Conservation (phyloP, 2,797 vertebrate genomes). For the Chromobotia macracanthus region DNA sequence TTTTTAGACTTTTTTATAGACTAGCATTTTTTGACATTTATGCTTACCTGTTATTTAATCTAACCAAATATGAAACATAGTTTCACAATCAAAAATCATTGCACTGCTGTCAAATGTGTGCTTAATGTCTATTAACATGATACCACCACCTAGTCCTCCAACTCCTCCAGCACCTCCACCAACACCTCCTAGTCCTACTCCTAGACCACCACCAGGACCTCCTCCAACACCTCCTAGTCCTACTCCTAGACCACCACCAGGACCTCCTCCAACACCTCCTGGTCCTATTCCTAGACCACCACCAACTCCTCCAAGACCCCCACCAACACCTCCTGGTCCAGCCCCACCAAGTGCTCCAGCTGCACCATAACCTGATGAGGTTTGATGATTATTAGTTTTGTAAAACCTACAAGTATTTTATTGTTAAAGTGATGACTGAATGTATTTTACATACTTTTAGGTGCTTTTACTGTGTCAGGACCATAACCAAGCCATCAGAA, state of each 20-base stretch:
- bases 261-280: constrained; percentile 48
- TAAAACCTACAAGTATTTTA: not conserved
- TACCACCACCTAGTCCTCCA: constrained; percentile 55
- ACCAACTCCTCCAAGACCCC: constrained; percentile 32
- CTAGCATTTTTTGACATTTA: not conserved
- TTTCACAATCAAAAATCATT: not conserved
- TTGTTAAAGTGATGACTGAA: not conserved
- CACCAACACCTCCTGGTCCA: constrained; percentile 53
- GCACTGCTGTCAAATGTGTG: not conserved
- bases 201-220: not conserved
- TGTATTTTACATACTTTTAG: constrained; percentile 69
- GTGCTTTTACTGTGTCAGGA: constrained; percentile 66
- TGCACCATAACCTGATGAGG: constrained; percentile 70
- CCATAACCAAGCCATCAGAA: constrained; percentile 69
- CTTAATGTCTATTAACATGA: not conserved
- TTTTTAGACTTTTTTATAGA: too few relatives aligned
- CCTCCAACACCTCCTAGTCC: too few relatives aligned
- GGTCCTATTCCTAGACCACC: constrained; percentile 20
- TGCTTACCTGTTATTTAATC: not conserved
- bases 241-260: constrained; percentile 17
- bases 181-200: constrained; percentile 39
- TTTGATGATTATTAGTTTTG: not conserved
- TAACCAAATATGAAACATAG: not conserved
- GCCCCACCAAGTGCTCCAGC: constrained; percentile 55
- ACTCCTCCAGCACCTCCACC: constrained; percentile 51